Base-by-base conservation (phyloP, 2,113 vertebrate genomes). In the Choloepus hoffmanni region DNA sequence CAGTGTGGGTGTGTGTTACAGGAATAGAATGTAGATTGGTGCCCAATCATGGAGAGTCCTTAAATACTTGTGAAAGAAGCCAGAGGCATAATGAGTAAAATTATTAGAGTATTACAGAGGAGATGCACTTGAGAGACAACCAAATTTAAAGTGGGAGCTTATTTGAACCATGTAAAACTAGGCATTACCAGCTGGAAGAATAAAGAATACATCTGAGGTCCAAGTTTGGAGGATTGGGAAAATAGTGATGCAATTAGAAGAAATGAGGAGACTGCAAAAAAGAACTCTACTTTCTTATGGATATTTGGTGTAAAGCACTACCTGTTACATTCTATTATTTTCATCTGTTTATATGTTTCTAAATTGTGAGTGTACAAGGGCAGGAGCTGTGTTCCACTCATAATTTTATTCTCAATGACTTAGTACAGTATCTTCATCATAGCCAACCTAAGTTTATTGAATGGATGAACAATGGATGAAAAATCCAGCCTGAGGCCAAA, bases 231-330 rank as follows among this genome's bases (percentile, higher is more conserved):
- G 18, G 21, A 4, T 10, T 73, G 26, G 2, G 43, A 68, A 45
- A 48, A 55, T 26, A 28, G 15, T 55, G 30, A 67, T 28, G 13
- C 23, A 55, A 3, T n/a, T 70, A 30, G 48, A 45, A 78, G 33
- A 18, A 67, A 62, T 8, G 10, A 43, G 3, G 15, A 40, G 3
- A 67, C 2, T 19, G 21, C 1, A 43, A 33, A 26, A 45, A 77
- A 33, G 16, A 36, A 14, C 30, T 30, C 24, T 28, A 0, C 30
- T 1, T 62, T 23, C 40, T 45, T 45, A 11, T 8, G 21, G 30
- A 19, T 43, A 21, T 60, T 33, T 21, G 1, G 7, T 92, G 4
- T 21, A 0, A 4, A 76, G 7, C 6, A 14, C 65, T 14, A 2
- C 30, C 5, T 19, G 9, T 36, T 28, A n/a, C 0, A 0, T 16